Evolutionary conservation across 2,797 vertebrate species (phyloP).

Genomic region (Staurois parvus): DNA sequence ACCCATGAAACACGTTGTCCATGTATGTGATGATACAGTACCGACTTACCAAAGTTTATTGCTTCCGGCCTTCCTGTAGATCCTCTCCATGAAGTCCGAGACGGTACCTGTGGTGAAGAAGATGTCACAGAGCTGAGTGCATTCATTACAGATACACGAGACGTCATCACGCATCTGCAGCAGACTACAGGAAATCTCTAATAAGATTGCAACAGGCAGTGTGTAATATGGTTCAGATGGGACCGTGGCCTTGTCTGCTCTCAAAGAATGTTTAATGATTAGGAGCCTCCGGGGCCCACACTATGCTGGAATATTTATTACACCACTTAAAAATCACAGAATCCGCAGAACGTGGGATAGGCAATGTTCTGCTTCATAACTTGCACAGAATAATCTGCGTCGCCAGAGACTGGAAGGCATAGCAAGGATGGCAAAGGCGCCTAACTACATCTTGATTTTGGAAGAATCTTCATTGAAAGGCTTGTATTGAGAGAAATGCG

Average conservation of each 20-base stretch:
- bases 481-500: too few species aligned
- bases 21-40: background rate
- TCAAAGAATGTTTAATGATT: constrained; percentile 15
- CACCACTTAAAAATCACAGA: background rate
- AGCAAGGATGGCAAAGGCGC: background rate
- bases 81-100: constrained; percentile 90
- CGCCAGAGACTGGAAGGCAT: background rate
- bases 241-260: background rate
- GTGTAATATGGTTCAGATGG: background rate
- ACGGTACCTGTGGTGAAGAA: constrained; percentile 77
- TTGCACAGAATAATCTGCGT: background rate
- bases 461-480: background rate
- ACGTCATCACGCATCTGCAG: background rate
- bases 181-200: background rate
- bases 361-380: background rate
- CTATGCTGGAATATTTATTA: constrained; percentile 4
- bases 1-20: background rate
- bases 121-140: background rate
- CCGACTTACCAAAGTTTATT: constrained; percentile 95
- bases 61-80: constrained; percentile 95
- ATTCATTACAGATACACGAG: background rate
- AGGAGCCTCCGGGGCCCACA: background rate
- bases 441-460: background rate
- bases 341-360: background rate
- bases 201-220: constrained; percentile 4